Conservation (phyloP, 2,113 vertebrate species). For the Scortum barcoo region DNA sequence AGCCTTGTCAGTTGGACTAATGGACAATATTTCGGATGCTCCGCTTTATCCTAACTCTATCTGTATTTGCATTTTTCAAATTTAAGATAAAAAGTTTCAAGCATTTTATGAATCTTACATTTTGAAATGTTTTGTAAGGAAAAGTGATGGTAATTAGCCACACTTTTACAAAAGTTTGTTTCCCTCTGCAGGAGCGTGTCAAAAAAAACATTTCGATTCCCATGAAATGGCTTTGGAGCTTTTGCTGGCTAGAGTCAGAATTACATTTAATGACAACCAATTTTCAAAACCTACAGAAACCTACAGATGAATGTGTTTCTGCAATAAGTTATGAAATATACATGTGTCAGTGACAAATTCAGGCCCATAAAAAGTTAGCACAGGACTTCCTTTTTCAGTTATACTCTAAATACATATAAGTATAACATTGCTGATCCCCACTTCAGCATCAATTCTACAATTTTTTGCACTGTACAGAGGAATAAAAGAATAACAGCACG, state of each 20-base stretch:
- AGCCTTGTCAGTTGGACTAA: neutral
- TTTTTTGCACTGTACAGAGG: conserved; percentile 3
- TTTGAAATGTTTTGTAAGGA: neutral
- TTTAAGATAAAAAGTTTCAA: too few species aligned
- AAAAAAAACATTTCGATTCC: neutral
- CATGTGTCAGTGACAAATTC: neutral
- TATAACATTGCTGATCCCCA: conserved; percentile 1
- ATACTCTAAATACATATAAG: neutral
- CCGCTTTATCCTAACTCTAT: neutral
- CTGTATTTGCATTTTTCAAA: neutral
- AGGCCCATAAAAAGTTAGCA: neutral
- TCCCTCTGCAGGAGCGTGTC: neutral
- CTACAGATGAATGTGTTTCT: too few species aligned
- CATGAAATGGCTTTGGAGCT: neutral
- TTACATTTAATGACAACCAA: neutral
- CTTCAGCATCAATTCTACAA: neutral
- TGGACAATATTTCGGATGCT: neutral
- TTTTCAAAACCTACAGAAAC: neutral
- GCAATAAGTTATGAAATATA: neutral
- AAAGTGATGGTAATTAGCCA: neutral
- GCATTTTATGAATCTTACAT: too few species aligned
- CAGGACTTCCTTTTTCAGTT: neutral
- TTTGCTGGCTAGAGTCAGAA: neutral
- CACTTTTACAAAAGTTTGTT: neutral
- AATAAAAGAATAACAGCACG: neutral